Base-by-base conservation (phyloP, 2,797 vertebrate species). In the Ficedula albicollis region DNA sequence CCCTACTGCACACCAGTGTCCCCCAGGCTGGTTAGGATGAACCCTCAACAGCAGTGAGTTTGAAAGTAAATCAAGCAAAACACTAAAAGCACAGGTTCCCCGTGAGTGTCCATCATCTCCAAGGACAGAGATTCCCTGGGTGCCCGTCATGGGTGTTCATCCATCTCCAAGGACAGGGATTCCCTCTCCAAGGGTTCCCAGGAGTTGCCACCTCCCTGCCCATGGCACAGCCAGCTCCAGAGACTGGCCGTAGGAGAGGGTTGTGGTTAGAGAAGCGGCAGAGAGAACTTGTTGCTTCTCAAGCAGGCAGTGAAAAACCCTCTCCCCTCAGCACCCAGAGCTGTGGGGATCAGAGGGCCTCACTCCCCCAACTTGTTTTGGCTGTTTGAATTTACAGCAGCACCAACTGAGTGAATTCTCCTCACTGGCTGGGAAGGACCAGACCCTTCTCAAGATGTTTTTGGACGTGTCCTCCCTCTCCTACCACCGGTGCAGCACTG, bases 161-260 rank as follows among this genome's bases (percentile, higher is more conserved):
- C 26, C 26, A 20, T 8, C n/a, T 20, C 48, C n/a, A 3, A 1
- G 15, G 26, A 17, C 55, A 63, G 34, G 9, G 44, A 48, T 5
- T 58, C 55, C 9, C 39, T 20, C n/a, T 20, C 48, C 36, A 5
- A 5, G 29, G 8, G 25, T 4, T 62, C n/a, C 64, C 49, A 10
- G 36, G 51, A 60, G 30, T 12, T 84, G 38, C 43, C 19, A 1
- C 38, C 23, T 87, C 63, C 46, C 51, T 69, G 59, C 36, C 54
- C 44, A 6, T 0, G 1, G 38, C 26, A 41, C 64, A 43, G 27
- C 54, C 0, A 0, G 29, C 34, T 70, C 39, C 49, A 52, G 19
- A 52, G 16, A 68, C 52, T 1, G 1, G 6, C 38, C 4, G 0
- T 0, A 0, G 41, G 3, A 38, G 5, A 72, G 23, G 26, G 36